Percentiles rank a stretch among this genome's conserved stretches.
Conservation (phyloP, 1,140 invertebrate species). For the Argopecten irradians region DNA sequence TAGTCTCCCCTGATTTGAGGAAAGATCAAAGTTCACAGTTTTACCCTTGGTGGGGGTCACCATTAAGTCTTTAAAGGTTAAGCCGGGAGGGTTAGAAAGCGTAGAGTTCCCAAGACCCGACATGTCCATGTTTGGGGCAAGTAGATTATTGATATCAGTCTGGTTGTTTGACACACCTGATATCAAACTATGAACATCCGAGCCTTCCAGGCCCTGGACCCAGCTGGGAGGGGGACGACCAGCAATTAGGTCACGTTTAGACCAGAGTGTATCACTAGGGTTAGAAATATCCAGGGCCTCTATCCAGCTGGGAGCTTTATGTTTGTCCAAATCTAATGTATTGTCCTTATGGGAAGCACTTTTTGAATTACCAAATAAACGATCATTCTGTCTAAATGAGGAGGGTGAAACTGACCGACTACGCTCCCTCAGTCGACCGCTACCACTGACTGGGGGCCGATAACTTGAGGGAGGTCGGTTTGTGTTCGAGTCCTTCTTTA, state of each 20-base stretch:
- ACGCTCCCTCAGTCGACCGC: constrained; percentile 30
- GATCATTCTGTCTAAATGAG: constrained; percentile 44
- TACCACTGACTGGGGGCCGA: constrained; percentile 36
- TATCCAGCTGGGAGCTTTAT: constrained; percentile 51
- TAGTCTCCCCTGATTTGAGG: constrained; percentile 23
- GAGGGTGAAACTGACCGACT: constrained; percentile 58
- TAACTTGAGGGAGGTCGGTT: neutral
- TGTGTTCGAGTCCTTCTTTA: constrained; percentile 7
- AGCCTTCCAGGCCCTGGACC: constrained; percentile 58
- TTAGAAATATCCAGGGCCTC: constrained; percentile 51
- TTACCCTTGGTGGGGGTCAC: constrained; percentile 38
- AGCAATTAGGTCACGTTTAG: constrained; percentile 42
- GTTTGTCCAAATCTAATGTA: constrained; percentile 5
- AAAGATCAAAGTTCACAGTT: neutral
- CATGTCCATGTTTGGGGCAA: neutral
- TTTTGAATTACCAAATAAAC: constrained; percentile 35
- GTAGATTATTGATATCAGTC: neutral
- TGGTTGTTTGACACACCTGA: constrained; percentile 42
- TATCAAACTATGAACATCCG: constrained; percentile 49
- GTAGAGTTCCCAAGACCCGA: neutral
- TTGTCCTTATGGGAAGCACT: neutral
- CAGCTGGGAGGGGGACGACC: constrained; percentile 60
- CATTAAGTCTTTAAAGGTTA: constrained; percentile 43
- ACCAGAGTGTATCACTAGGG: constrained; percentile 46
- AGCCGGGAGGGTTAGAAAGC: constrained; percentile 7